These are phyloP conservation scores for Danaus chrysippus DNA, from an alignment of 2,888 invertebrate genomes.

Conservation along the genomic window DNA sequence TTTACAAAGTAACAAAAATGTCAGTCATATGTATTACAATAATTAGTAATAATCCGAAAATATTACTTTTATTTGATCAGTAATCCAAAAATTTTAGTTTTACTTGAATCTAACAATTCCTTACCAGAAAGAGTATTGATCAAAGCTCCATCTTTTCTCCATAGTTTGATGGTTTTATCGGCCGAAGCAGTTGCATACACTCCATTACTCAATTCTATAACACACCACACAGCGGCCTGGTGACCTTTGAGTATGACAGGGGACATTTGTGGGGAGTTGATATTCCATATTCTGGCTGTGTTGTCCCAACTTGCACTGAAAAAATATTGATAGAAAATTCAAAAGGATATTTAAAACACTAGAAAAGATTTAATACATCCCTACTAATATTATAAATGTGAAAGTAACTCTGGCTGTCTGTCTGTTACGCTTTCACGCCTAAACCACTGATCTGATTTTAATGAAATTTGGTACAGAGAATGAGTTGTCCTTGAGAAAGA, in stretches of 20 bases:
- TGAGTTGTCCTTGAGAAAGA: too few relatives aligned
- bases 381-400: too few relatives aligned
- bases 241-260: constrained; percentile 83
- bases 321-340: constrained; percentile 44
- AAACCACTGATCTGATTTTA: too few relatives aligned
- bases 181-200: constrained; percentile 92
- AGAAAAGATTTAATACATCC: too few relatives aligned
- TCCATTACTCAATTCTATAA: constrained; percentile 75
- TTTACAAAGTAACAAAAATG: too few relatives aligned
- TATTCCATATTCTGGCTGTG: constrained; percentile 90
- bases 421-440: too few relatives aligned
- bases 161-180: constrained; percentile 92
- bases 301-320: constrained; percentile 96
- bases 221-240: constrained; percentile 92
- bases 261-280: constrained; percentile 74
- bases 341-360: not conserved
- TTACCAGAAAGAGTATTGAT: constrained; percentile 82
- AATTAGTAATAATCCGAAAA: not conserved
- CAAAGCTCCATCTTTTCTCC: constrained; percentile 85
- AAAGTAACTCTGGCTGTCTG: too few relatives aligned
- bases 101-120: too few relatives aligned
- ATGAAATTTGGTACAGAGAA: too few relatives aligned
- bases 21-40: not conserved
- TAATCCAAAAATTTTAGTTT: too few relatives aligned
- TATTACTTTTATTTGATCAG: too few relatives aligned